Conservation (phyloP, 2,113 vertebrate genomes). For the Eurypyga helias region DNA sequence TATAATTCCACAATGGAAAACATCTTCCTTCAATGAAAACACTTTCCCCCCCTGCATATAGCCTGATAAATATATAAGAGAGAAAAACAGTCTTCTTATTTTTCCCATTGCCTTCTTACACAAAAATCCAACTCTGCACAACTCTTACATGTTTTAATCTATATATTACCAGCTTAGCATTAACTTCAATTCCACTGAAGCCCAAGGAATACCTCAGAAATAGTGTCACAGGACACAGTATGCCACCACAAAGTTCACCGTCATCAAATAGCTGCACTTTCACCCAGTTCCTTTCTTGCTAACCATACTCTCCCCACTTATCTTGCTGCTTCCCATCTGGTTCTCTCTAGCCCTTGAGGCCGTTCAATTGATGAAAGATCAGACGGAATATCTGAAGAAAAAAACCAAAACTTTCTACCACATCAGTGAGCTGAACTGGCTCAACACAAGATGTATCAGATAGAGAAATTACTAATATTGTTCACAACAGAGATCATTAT, state of each 20-base stretch:
- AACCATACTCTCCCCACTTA: not conserved
- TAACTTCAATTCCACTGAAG: not conserved
- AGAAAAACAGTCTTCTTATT: not conserved
- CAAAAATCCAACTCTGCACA: not conserved
- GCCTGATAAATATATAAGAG: not conserved
- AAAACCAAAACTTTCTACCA: not conserved
- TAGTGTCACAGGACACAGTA: not conserved
- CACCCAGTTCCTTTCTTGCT: not conserved
- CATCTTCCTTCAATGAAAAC: not conserved
- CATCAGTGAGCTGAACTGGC: not conserved
- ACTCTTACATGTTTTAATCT: not conserved
- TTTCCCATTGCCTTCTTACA: not conserved
- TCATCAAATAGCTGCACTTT: not conserved
- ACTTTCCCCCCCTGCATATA: not conserved
- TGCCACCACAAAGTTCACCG: not conserved
- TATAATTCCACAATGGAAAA: not conserved
- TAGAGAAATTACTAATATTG: not conserved
- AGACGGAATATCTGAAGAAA: not conserved
- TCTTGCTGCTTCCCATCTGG: not conserved
- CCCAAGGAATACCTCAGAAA: not conserved
- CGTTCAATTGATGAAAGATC: not conserved
- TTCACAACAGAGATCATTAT: not conserved
- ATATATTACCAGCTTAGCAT: not conserved
- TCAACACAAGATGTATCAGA: not conserved
- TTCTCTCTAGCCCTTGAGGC: not conserved